Evolutionary conservation across 2,888 invertebrate species (phyloP).

Genomic region (Cataglyphis livida): DNA sequence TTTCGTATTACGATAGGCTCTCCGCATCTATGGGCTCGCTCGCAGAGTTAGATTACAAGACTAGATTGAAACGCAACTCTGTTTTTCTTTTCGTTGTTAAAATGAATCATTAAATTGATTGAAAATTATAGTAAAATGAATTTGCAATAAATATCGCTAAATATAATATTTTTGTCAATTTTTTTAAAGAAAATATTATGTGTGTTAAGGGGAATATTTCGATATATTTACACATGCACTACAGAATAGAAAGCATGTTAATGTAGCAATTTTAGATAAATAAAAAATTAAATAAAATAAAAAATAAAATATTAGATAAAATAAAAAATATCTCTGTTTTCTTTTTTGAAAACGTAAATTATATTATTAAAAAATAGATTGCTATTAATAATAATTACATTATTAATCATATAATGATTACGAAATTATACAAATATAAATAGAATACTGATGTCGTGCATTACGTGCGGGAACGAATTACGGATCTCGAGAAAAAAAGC

Average conservation of each 20-base stretch:
- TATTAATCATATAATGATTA: neutral
- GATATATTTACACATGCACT: neutral
- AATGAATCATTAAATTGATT: neutral
- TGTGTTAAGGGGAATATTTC: no score
- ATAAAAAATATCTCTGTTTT: neutral
- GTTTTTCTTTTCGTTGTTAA: neutral
- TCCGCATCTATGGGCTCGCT: neutral
- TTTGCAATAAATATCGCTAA: neutral
- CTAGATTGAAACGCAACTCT: neutral
- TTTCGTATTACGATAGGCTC: constrained; percentile 47
- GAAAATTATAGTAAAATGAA: neutral
- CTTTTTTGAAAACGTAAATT: neutral
- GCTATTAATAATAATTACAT: neutral
- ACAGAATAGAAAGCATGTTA: neutral
- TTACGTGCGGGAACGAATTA: constrained; percentile 61
- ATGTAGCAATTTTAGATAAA: neutral
- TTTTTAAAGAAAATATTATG: no score
- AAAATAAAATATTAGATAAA: neutral
- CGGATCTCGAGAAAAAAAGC: constrained; percentile 65
- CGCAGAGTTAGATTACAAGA: neutral
- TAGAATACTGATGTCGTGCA: constrained; percentile 41
- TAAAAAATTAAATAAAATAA: no score
- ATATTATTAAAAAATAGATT: neutral
- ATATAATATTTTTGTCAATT: neutral
- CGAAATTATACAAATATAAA: constrained; percentile 32